These are phyloP conservation scores for Drosophila yooni DNA, from an alignment of 2,888 invertebrate genomes.

Conservation along the genomic window DNA sequence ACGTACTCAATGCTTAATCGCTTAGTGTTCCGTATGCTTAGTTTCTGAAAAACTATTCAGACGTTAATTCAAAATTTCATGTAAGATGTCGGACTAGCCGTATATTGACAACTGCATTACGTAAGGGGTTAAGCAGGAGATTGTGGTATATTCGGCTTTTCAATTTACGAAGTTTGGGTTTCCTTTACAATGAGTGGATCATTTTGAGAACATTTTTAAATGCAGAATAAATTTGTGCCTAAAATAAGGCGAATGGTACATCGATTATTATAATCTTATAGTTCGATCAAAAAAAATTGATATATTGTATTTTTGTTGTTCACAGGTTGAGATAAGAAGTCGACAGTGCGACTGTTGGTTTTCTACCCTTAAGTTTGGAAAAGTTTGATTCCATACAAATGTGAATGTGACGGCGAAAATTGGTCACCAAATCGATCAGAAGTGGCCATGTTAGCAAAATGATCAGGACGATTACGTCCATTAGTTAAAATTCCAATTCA, in stretches of 20 bases:
- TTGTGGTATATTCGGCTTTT: not conserved
- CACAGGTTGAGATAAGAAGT: not conserved
- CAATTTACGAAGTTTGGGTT: not conserved
- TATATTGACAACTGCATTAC: not conserved
- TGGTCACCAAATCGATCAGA: not conserved
- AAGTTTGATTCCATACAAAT: not conserved
- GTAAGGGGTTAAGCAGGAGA: not conserved
- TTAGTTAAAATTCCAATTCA: not conserved
- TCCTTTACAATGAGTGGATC: not conserved
- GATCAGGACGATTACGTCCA: not conserved
- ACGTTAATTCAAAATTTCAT: slow-evolving; percentile 35
- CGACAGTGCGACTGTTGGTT: not conserved
- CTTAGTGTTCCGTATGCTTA: slow-evolving; percentile 16
- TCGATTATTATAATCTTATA: not conserved
- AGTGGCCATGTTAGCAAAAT: not conserved
- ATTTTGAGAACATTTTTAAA: not conserved
- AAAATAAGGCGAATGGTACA: not conserved
- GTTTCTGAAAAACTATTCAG: slow-evolving; percentile 6
- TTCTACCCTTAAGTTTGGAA: not conserved
- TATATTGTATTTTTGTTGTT: not conserved
- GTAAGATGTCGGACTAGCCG: slow-evolving; percentile 15
- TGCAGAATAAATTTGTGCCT: not conserved
- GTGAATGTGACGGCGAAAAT: not conserved
- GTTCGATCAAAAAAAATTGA: not conserved
- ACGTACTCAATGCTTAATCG: not conserved